These are phyloP conservation scores for Ictalurus furcatus DNA, from an alignment of 2,113 vertebrate genomes.

Conservation along the genomic window DNA sequence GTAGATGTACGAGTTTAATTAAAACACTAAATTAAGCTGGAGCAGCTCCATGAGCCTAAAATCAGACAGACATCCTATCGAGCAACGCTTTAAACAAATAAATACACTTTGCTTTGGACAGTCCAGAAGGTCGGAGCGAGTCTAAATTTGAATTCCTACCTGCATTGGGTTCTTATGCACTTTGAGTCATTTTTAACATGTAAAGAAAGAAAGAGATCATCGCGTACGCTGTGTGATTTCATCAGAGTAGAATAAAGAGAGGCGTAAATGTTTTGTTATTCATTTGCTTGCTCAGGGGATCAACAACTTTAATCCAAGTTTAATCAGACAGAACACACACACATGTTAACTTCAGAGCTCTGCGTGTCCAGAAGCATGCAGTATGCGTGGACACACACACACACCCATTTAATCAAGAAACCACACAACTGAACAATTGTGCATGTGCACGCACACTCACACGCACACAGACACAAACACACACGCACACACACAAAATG, in stretches of 20 bases:
- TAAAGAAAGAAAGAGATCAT: not conserved
- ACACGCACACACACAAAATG: conserved; percentile 33
- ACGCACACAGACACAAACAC: conserved; percentile 18
- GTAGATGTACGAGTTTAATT: not conserved
- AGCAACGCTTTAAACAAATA: not conserved
- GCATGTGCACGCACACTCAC: conserved; percentile 7
- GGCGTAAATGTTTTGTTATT: not conserved
- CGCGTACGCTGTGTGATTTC: not conserved
- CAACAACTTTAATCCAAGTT: conserved; percentile 9
- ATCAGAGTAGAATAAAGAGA: not conserved
- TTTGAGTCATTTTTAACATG: not conserved
- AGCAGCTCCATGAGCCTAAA: not conserved
- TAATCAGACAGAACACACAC: conserved; percentile 12
- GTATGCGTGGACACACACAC: conserved; percentile 14
- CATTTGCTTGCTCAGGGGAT: not conserved
- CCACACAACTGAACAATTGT: not conserved
- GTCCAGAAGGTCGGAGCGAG: not conserved
- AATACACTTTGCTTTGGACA: not conserved
- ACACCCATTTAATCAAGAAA: conserved; percentile 3
- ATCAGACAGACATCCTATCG: not conserved
- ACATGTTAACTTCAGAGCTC: not conserved
- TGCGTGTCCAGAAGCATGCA: conserved; percentile 18
- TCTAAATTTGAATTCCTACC: not conserved
- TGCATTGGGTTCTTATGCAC: not conserved
- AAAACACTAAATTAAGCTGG: not conserved